phyloP scores from a whole-genome alignment of 1,140 invertebrate species.

The Magallana angulata region DNA sequence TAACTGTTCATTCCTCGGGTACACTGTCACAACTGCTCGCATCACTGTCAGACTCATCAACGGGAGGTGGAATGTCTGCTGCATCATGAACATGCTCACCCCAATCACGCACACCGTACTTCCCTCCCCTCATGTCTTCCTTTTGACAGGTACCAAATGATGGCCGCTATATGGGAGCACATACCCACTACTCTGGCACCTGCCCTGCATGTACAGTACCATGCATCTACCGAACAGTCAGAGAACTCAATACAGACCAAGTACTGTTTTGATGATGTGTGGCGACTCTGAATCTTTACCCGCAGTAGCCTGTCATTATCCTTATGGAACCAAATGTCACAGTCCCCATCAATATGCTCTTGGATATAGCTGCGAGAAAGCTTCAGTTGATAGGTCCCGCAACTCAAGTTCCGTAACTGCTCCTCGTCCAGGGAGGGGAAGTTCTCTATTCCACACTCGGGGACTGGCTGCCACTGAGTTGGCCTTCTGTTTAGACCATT shows the following conservation, averaged over 20 bases:
- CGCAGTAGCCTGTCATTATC: constrained; percentile 14
- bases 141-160: constrained; percentile 38
- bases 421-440: neutral
- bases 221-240: neutral
- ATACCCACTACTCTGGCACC: constrained; percentile 43
- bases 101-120: constrained; percentile 42
- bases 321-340: constrained; percentile 41
- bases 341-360: constrained; percentile 22
- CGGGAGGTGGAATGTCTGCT: neutral
- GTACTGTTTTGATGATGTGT: neutral
- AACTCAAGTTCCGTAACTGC: neutral
- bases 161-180: constrained; percentile 46
- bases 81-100: constrained; percentile 25
- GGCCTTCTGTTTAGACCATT: too few relatives aligned
- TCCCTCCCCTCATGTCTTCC: neutral
- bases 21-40: neutral
- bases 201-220: constrained; percentile 52
- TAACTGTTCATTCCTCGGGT: neutral
- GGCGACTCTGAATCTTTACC: constrained; percentile 43
- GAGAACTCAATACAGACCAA: neutral
- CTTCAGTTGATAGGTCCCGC: constrained; percentile 35
- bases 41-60: constrained; percentile 34
- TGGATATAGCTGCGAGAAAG: constrained; percentile 36
- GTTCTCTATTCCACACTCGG: neutral
- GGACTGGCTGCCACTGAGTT: too few relatives aligned